These are phyloP conservation scores for Apostichopus japonicus DNA, from an alignment of 35 echinoderm and acorn worm species.

Conservation along the genomic window DNA sequence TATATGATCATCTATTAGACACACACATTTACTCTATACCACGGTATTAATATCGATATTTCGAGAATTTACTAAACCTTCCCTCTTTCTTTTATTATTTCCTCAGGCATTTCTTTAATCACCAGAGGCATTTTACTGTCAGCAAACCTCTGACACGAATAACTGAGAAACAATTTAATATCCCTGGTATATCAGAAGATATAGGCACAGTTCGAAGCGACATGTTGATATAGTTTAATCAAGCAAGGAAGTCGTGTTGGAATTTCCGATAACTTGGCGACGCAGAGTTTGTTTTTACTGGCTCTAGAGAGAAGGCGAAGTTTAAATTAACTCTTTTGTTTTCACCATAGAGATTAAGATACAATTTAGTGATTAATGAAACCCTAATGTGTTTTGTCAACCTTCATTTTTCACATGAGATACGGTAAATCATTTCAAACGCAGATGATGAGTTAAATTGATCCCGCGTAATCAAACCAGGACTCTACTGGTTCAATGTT, in stretches of 20 bases:
- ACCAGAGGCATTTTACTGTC: not conserved
- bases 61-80: no score
- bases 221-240: slow-evolving; percentile 16
- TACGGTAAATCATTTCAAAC: not conserved
- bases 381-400: not conserved
- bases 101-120: not conserved
- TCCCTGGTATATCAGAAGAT: not conserved
- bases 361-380: slow-evolving; percentile 27
- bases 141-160: not conserved
- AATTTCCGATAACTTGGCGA: slow-evolving; percentile 10
- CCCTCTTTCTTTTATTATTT: not conserved
- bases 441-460: not conserved
- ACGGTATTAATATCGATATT: no score
- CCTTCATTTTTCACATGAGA: slow-evolving; percentile 19
- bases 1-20: no score
- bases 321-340: not conserved
- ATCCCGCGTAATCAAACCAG: not conserved
- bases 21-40: no score
- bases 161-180: not conserved
- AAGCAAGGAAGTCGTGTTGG: not conserved
- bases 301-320: not conserved
- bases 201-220: not conserved
- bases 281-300: not conserved
- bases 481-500: not conserved
- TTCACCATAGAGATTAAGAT: not conserved